A percentile compares a stretch with the other conserved stretches of the same genome.
phyloP scores from a whole-genome alignment of 2,888 invertebrate species.

The Hyposoter dolosus region DNA sequence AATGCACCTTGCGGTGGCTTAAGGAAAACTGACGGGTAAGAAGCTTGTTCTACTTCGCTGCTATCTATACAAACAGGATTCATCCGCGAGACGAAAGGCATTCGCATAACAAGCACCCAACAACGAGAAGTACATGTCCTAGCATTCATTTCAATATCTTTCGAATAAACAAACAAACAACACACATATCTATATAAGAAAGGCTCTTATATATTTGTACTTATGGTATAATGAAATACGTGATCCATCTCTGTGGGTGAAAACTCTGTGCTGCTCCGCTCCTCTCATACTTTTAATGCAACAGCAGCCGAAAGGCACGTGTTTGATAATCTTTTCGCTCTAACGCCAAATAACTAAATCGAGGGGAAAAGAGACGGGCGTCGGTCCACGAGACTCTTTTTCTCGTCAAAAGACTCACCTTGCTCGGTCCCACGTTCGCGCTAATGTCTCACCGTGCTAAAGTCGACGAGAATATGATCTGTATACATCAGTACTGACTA shows the following conservation, averaged over 20 bases:
- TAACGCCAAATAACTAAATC: conserved; percentile 36
- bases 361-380: conserved; percentile 38
- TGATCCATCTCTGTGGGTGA: conserved; percentile 79
- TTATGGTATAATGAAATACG: conserved; percentile 79
- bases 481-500: conserved; percentile 11
- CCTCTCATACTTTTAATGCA: neutral
- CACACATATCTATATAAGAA: neutral
- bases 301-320: conserved; percentile 51
- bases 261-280: conserved; percentile 67
- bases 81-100: conserved; percentile 57
- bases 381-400: conserved; percentile 14
- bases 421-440: neutral
- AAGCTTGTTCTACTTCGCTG: conserved; percentile 70
- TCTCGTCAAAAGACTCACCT: conserved; percentile 13
- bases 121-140: conserved; percentile 63
- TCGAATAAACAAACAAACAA: neutral
- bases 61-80: conserved; percentile 65
- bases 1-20: conserved; percentile 21
- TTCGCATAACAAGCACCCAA: conserved; percentile 65
- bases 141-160: conserved; percentile 13
- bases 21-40: conserved; percentile 54
- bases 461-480: conserved; percentile 33
- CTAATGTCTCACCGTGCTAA: conserved; percentile 36
- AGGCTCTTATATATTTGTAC: conserved; percentile 7
- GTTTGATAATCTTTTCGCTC: conserved; percentile 53